Base-by-base conservation (phyloP, 2,113 vertebrate species). In the Typhlomys cinereus region DNA sequence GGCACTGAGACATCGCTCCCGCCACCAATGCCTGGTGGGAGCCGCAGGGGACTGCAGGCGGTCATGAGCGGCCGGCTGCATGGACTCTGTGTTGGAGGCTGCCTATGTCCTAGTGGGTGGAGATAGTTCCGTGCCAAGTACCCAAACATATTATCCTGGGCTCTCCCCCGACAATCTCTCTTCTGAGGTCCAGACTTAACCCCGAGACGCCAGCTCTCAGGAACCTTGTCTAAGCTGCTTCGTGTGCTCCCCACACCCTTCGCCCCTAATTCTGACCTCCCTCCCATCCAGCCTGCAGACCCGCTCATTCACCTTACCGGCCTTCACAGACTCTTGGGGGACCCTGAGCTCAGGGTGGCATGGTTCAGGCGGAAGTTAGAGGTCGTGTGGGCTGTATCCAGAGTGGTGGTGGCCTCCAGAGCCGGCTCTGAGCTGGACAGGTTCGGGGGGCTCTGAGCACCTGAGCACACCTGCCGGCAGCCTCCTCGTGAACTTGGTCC, bases 221-320 rank as follows among this genome's bases (percentile, higher is more conserved):
- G n/a, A n/a, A n/a, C 76, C 2, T 54, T 62, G 23, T 59, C 70
- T 80, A 62, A 71, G 39, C 34, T 76, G 69, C 10, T 52, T 17
- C 36, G 23, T 0, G 1, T 18, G 46, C 75, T 64, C 6, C 57
- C 13, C 39, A 23, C 0, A 2, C 7, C n/a, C 4, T 17, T 6
- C 41, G 21, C 69, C 50, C 14, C 34, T 74, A 29, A 59, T 14
- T 10, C 9, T 5, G 23, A 54, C 21, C 20, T n/a, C 36, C 21
- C 52, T 29, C 46, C 31, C 50, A 50, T 5, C n/a, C n/a, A 59
- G 36, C 15, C 59, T 39, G 15, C 54, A 15, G 61, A 41, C 34
- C 62, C 41, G n/a, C 46, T 90, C 27, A 57, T 15, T 54, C 52
- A 11, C 54, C 21, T 34, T 52, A 10, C 31, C 86, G 64, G 81